Evolutionary conservation across 2,888 invertebrate species (phyloP), one percentile per base, ranked within the genome.

Genomic region (Hemithea aestivaria): DNA sequence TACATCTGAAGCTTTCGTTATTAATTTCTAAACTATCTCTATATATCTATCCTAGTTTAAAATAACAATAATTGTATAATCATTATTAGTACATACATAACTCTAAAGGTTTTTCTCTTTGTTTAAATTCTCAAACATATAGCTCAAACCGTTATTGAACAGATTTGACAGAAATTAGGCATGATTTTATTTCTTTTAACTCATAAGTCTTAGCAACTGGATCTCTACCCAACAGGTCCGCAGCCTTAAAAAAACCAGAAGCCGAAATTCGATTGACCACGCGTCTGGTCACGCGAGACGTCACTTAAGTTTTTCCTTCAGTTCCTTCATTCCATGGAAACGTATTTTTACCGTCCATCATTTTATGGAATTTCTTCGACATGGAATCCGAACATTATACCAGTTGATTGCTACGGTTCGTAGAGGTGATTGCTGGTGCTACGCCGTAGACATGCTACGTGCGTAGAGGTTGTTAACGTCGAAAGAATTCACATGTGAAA

Each of bases 331-430:
- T 58, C 44, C 38, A 34, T 58, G 59, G 61, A 60, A 69, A 62
- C 56, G 59, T 60, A 61, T 72, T 72, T 68, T 37, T 35, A 43
- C 44, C 39, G 50, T 52, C 37, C 50, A 53, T 50, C 52, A 69
- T 74, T 79, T 77, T 75, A 73, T 72, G 71, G 70, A 74, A 80
- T 77, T 75, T 65, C 70, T 75, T 79, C 74, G 75, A 83, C 84
- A 84, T 85, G 84, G 74, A 78, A 85, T 84, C 69, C 68, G 48
- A 65, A 69, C 84, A 84, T 85, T 85, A 85, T 69, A 73, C 69
- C 62, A 61, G 62, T 63, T 75, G 80, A 81, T 79, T 79, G 74
- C 77, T 74, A 69, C 70, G 65, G 58, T 58, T 57, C 62, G 66
- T 69, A 67, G 66, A 53, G 46, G 39, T 56, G 58, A 60, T 56